Evolutionary conservation across 2,113 vertebrate species (phyloP).

Genomic region (Sphyrna mokarran): DNA sequence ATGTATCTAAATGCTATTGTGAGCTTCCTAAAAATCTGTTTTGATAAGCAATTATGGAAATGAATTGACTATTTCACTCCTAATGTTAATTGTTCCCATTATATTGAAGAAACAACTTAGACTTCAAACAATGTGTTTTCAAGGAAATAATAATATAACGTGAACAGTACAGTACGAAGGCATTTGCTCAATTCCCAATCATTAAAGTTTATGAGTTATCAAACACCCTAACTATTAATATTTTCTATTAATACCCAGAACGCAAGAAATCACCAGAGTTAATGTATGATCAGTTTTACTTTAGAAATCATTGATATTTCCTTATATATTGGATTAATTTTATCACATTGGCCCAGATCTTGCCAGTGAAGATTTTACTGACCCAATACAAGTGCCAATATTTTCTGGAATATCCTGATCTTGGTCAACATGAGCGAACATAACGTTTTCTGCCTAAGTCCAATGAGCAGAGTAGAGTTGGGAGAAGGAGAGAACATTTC

Average conservation of each 20-base stretch:
- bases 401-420: no score
- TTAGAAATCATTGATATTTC: no score
- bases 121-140: neutral
- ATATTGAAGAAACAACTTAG: neutral
- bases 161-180: neutral
- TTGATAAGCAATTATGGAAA: neutral
- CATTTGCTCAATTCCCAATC: neutral
- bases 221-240: neutral
- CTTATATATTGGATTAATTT: no score
- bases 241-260: neutral
- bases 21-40: neutral
- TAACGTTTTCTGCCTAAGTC: no score
- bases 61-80: neutral
- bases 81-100: neutral
- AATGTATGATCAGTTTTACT: no score
- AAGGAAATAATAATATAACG: neutral
- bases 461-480: no score
- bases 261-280: no score
- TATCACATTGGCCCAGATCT: no score
- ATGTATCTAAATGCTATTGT: neutral
- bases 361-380: no score
- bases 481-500: no score
- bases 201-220: neutral
- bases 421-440: no score
- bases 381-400: no score